Evolutionary conservation across 2,797 vertebrate species (phyloP), one percentile per base, ranked within the genome.

Genomic region (Picus viridis): DNA sequence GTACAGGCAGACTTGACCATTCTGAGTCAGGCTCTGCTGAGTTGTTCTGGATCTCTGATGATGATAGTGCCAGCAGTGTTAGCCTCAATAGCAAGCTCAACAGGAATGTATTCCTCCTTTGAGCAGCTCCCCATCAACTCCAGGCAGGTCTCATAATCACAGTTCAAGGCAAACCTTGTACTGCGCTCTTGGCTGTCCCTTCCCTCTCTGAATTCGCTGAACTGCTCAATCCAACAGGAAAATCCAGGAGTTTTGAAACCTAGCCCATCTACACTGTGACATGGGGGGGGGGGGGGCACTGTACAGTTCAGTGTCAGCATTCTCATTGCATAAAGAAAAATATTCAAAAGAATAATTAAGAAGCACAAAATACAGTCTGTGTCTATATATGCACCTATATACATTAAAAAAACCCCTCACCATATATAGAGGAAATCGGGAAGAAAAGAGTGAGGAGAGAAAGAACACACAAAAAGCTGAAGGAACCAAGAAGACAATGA

Each of bases 231-330:
- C 39, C 29, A 12, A 39, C 23, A 23, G 41, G 43, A 68, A 78
- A 93, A 68, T 7, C 10, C n/a, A 39, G 6, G n/a, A 45, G 11
- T 54, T 82, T 22, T 71, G 23, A 72, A 80, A 59, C 15, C 49
- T 45, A 24, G 56, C 0, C 7, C n/a, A 29, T 14, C 58, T 74
- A 19, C 39, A 36, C 65, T 1, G 0, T 58, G 36, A 71, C 0
- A 1, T 43, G 29, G 24, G n/a, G 30, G 62, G 41, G 29, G 24
- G 30, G 30, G 62, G 41, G 36, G 10, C 8, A 47, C 13, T 1
- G 23, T 0, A 58, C 12, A 63, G 59, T 12, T 51, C 76, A 62
- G 24, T 7, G 30, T 29, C 82, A 89, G 16, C 59, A 79, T 36
- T 75, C 64, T 30, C 36, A 10, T 53, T 41, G 56, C 23, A 19